Evolutionary conservation across 2,888 invertebrate species (phyloP), one percentile per base, ranked within the genome.

Genomic region (Hetaerina titia): DNA sequence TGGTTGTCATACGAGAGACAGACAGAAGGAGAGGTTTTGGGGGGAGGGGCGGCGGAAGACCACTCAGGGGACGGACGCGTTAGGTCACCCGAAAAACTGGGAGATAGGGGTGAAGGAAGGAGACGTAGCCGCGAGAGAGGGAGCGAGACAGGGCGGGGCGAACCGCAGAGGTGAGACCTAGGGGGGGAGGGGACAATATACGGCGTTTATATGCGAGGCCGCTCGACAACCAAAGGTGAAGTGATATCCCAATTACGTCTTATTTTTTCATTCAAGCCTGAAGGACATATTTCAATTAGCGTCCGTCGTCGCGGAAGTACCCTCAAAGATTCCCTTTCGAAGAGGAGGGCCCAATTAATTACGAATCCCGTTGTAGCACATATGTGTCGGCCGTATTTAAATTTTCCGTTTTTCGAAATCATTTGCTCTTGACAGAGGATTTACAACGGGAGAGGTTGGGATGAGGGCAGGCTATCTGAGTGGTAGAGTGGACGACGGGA

Each of bases 211-310:
- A 22, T 19, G 64, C 19, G 63, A 60, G 89, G 90, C 58, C n/a
- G n/a, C 17, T 22, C 22, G 81, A 81, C 81, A 81, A 81, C 81
- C 56, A 69, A 69, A 56, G 45, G 63, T 92, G 69, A 64, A 74
- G 56, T 22, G 64, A 69, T 45, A 92, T 92, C 57, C 64, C 64
- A 74, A 89, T 89, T 89, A 89, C 25, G 45, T 22, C 64, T 81
- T 31, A 81, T 81, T 81, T 81, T 81, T 15, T 31, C 31, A 31
- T 17, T 11, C 17, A 11, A 15, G 69, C 69, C 74, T n/a, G 69
- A 92, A 64, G 92, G 92, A 92, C 69, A n/a, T 64, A 69, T 92
- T 92, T 92, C 92, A 92, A 92, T 92, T 92, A 92, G 74, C 56
- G 69, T 8, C 64, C 69, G 56, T 92, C 69, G 56, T 56, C 69